Evolutionary conservation across 2,797 vertebrate species (phyloP).

Genomic region (Meda fulgida): DNA sequence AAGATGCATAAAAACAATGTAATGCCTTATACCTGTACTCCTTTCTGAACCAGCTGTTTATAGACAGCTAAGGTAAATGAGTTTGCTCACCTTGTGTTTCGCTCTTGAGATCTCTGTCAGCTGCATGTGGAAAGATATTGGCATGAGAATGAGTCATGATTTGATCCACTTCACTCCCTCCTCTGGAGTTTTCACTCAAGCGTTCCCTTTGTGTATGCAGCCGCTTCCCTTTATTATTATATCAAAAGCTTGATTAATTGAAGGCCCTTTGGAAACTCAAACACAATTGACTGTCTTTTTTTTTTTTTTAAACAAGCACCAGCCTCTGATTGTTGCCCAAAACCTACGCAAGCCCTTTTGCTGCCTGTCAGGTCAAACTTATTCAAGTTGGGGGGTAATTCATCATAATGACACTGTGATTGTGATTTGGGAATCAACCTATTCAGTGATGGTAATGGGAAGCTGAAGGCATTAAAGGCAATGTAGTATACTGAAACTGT

Average conservation of each 20-base stretch:
- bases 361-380: slow-evolving; percentile 38
- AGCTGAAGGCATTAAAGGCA: neutral
- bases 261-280: slow-evolving; percentile 23
- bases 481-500: slow-evolving; percentile 39
- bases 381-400: slow-evolving; percentile 47
- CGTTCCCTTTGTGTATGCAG: neutral
- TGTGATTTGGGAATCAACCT: slow-evolving; percentile 46
- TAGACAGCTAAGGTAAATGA: neutral
- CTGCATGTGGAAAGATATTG: slow-evolving; percentile 16
- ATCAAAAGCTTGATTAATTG: slow-evolving; percentile 47
- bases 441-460: slow-evolving; percentile 36
- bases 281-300: slow-evolving; percentile 26
- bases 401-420: slow-evolving; percentile 44
- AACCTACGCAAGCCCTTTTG: slow-evolving; percentile 34
- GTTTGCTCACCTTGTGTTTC: slow-evolving; percentile 11
- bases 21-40: neutral
- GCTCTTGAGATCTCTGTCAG: slow-evolving; percentile 9
- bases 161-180: slow-evolving; percentile 10
- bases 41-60: neutral
- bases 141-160: slow-evolving; percentile 35
- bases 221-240: slow-evolving; percentile 29
- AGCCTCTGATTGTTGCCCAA: slow-evolving; percentile 12
- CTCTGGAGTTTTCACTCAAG: slow-evolving; percentile 9
- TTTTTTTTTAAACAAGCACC: slow-evolving; percentile 36
- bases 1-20: neutral